Conservation (phyloP, 1,140 invertebrate genomes). For the Eupristina koningsbergeri region DNA sequence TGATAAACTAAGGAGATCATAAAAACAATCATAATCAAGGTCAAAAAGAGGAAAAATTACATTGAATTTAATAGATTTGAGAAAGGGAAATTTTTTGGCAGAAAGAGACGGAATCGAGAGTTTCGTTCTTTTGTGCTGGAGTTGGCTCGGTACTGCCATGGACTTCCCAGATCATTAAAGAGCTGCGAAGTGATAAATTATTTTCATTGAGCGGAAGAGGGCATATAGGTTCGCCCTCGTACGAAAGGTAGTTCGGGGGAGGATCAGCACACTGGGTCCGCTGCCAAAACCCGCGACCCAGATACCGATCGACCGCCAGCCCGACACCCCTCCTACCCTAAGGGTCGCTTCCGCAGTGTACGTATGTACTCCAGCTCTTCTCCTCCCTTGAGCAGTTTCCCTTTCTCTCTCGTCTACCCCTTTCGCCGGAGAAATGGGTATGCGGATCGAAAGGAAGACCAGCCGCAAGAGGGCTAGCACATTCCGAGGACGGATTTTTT, state of each 20-base stretch:
- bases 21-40: no score
- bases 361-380: constrained; percentile 42
- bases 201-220: constrained; percentile 41
- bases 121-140: not conserved
- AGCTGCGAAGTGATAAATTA: constrained; percentile 43
- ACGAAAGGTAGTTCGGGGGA: constrained; percentile 8
- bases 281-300: constrained; percentile 73
- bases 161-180: constrained; percentile 31
- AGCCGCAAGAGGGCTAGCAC: no score
- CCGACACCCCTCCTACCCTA: not conserved
- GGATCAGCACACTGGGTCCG: constrained; percentile 53
- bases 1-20: no score
- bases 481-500: no score
- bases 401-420: constrained; percentile 27
- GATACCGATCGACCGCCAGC: constrained; percentile 71
- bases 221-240: not conserved
- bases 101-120: no score
- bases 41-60: no score
- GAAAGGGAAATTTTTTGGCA: not conserved
- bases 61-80: no score
- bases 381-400: constrained; percentile 45
- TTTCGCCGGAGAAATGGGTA: no score
- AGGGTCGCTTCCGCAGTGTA: constrained; percentile 39
- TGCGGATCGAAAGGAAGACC: no score
- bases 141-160: not conserved